Percentiles rank a stretch among this genome's conserved stretches.
phyloP scores from a whole-genome alignment of 2,797 vertebrate genomes.

The Clarias fuscus region DNA sequence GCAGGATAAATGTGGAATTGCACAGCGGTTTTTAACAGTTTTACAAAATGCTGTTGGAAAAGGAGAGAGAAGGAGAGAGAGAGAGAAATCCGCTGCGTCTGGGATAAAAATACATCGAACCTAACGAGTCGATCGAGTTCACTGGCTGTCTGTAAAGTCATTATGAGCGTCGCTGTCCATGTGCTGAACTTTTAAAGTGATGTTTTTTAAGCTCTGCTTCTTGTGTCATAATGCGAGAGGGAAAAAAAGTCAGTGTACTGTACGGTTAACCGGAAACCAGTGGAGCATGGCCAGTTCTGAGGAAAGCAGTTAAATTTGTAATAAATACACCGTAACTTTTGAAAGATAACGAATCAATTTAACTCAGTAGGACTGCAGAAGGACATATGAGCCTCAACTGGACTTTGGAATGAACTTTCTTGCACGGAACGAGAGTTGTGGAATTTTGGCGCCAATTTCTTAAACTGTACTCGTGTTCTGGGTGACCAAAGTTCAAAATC shows the following conservation, averaged over 20 bases:
- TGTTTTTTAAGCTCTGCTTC: neutral
- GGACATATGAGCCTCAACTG: no score
- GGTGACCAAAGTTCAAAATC: no score
- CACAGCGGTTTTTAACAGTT: neutral
- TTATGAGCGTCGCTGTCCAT: neutral
- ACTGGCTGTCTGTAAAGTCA: neutral
- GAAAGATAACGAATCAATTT: no score
- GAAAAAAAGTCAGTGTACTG: neutral
- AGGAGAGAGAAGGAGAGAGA: neutral
- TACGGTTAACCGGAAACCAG: no score
- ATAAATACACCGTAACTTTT: no score
- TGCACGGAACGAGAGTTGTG: no score
- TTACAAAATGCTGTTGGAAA: neutral
- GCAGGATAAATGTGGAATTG: slow-evolving; percentile 1
- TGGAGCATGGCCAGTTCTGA: no score
- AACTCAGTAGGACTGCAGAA: no score
- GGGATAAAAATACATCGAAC: neutral
- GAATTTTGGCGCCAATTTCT: no score
- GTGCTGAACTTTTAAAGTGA: neutral
- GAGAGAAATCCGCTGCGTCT: neutral
- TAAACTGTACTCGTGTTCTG: no score
- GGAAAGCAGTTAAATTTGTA: no score
- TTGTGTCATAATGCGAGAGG: neutral
- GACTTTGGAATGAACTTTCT: no score
- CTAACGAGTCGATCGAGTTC: neutral